phyloP scores from a whole-genome alignment of 2,797 vertebrate genomes.

The Schizopygopsis pylzovi region DNA sequence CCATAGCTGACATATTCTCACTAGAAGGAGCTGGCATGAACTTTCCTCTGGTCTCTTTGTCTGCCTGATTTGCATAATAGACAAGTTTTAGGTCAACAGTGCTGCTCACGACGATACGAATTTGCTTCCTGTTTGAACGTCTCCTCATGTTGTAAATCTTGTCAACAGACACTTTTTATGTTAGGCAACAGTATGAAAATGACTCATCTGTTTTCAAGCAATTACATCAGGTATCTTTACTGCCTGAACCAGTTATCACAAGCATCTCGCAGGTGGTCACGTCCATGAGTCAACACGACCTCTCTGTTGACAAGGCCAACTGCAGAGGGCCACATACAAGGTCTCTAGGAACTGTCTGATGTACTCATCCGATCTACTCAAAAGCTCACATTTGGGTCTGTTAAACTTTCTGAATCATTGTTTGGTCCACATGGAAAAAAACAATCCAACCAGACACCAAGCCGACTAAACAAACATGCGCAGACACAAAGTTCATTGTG shows the following conservation, averaged over 20 bases:
- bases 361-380: neutral
- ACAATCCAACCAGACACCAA: neutral
- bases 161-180: conserved; percentile 1
- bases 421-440: neutral
- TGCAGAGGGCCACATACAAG: neutral
- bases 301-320: neutral
- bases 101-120: neutral
- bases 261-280: neutral
- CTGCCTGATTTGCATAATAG: conserved; percentile 24
- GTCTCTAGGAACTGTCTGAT: neutral
- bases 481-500: conserved; percentile 22
- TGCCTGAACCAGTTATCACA: conserved; percentile 17
- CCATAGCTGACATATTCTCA: neutral
- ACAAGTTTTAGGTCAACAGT: conserved; percentile 35
- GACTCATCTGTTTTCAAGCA: conserved; percentile 17
- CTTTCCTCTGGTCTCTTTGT: conserved; percentile 48
- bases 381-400: neutral
- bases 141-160: conserved; percentile 15
- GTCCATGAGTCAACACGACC: neutral
- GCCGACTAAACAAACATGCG: conserved; percentile 28
- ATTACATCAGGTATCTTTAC: conserved; percentile 8
- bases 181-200: conserved; percentile 5
- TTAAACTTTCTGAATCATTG: neutral
- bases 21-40: conserved; percentile 7
- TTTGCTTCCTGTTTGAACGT: conserved; percentile 13